Percentiles rank a stretch among this genome's conserved stretches.
Evolutionary conservation across 2,113 vertebrate genomes (phyloP).

Genomic region (Serinus canaria): DNA sequence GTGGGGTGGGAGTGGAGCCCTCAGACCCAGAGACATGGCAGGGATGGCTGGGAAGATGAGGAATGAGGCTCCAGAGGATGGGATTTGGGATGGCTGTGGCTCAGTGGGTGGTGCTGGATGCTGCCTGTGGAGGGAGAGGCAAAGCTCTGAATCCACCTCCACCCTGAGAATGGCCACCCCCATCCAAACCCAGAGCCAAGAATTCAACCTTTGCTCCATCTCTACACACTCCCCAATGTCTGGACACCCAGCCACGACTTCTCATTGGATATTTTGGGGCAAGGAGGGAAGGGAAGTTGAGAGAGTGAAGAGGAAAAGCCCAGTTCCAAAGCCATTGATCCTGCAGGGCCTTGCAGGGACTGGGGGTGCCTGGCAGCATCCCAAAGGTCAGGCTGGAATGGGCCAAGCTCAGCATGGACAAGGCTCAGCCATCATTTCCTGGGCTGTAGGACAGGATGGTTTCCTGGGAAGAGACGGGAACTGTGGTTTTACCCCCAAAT

Average conservation of each 20-base stretch:
- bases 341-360: neutral
- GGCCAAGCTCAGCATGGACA: neutral
- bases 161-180: accelerated
- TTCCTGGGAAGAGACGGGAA: neutral
- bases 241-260: accelerated
- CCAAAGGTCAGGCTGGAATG: accelerated
- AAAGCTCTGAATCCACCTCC: neutral
- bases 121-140: neutral
- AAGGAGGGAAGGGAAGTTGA: neutral
- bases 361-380: neutral
- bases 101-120: neutral
- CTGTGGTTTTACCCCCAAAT: neutral
- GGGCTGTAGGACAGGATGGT: neutral
- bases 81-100: neutral
- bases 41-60: neutral
- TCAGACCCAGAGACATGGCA: neutral
- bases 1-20: accelerated
- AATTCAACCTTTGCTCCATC: neutral
- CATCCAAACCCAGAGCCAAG: neutral
- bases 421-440: neutral
- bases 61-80: neutral
- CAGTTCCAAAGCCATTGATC: accelerated
- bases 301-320: neutral
- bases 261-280: neutral
- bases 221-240: accelerated